These are phyloP conservation scores for Phoxinus phoxinus DNA, from an alignment of 2,113 vertebrate genomes.

Conservation along the genomic window DNA sequence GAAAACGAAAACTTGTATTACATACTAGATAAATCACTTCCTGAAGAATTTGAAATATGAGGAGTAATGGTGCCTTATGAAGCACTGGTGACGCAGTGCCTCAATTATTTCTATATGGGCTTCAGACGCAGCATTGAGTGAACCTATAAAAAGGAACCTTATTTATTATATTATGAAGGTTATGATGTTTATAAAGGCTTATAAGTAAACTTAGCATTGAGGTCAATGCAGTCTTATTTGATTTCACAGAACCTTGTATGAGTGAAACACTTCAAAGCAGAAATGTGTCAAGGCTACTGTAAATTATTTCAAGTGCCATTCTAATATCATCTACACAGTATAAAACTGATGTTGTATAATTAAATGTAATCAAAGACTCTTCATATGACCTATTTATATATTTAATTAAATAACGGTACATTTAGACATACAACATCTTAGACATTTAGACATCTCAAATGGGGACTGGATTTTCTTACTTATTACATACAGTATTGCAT, in stretches of 20 bases:
- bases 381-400: neutral
- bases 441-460: neutral
- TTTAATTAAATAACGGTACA: neutral
- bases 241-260: neutral
- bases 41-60: neutral
- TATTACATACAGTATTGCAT: neutral
- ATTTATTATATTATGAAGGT: slow-evolving; percentile 1
- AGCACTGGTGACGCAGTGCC: neutral
- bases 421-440: neutral
- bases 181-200: neutral
- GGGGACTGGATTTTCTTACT: neutral
- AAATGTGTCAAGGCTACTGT: neutral
- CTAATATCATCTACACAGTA: neutral
- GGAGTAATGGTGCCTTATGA: neutral
- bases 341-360: neutral
- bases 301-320: neutral
- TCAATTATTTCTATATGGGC: neutral
- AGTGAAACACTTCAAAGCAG: neutral
- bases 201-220: neutral
- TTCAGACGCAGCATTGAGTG: neutral
- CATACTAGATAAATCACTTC: neutral
- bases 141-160: neutral
- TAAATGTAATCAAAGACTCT: neutral
- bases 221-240: neutral
- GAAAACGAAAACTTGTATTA: neutral